Evolutionary conservation across 2,113 vertebrate species (phyloP), one percentile per base, ranked within the genome.

Genomic region (Paedocypris sp.): DNA sequence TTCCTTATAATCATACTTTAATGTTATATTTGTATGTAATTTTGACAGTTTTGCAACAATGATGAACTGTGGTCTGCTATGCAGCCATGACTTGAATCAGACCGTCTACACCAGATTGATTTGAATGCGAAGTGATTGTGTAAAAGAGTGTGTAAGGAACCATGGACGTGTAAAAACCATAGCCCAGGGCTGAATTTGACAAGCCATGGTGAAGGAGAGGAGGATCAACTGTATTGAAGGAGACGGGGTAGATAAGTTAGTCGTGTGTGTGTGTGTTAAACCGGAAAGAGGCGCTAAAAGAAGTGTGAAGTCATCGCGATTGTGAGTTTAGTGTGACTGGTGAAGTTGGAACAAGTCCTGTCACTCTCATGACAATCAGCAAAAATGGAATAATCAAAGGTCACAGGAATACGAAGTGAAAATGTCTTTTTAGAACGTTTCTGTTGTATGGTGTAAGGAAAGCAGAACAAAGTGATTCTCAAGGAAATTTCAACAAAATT

Each of bases 141-240:
- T 3, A n/a, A 3, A 62, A 13, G n/a, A 19, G 7, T 39, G 7
- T 18, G 1, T 12, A n/a, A 20, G 33, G 39, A 50, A 29, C 41
- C 19, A 38, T 20, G 6, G 11, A 22, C 26, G 32, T 22, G 7
- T 31, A 5, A 19, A 31, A 41, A 7, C n/a, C 33, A 6, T 38
- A 5, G 45, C 58, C 60, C 32, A n/a, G 20, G 47, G 59, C 47
- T 62, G 16, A 25, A 15, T 61, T 61, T 50, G 22, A 48, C 33
- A 28, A 51, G 45, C 23, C 20, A 9, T 56, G 52, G 7, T 26
- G 36, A 38, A 38, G 36, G 36, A 53, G 50, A 33, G 38, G 49
- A 51, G 23, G 43, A 29, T 22, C 33, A 8, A 25, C 15, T 47
- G 45, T 41, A 39, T 49, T 56, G 45, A 39, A 39, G 35, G 11